Evolutionary conservation across 2,797 vertebrate species (phyloP).

Genomic region (Enteromius treurensis): DNA sequence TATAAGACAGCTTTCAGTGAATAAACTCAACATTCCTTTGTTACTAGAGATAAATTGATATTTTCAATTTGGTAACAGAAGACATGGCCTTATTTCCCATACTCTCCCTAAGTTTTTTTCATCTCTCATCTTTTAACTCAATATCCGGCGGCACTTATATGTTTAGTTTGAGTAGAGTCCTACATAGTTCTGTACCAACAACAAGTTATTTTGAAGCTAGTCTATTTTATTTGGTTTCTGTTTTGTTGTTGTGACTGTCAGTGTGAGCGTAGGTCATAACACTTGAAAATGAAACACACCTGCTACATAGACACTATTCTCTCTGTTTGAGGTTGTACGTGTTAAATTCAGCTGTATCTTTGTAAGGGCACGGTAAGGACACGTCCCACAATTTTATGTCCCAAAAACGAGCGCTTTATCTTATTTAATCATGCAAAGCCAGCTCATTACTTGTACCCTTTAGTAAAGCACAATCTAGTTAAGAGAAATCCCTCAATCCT

Average conservation of each 20-base stretch:
- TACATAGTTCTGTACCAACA: background rate
- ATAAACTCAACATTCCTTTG: background rate
- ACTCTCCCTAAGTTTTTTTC: background rate
- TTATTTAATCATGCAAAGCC: constrained; percentile 73
- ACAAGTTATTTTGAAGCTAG: background rate
- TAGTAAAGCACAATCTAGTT: constrained; percentile 67
- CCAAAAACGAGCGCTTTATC: constrained; percentile 62
- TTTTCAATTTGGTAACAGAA: background rate
- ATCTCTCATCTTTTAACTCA: background rate
- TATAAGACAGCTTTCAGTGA: background rate
- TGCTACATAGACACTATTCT: background rate
- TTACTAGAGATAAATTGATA: background rate
- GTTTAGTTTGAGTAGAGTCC: background rate
- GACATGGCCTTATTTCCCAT: background rate
- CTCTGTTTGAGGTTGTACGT: background rate
- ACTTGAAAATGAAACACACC: background rate
- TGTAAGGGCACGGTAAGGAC: background rate
- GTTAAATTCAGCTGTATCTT: constrained; percentile 7
- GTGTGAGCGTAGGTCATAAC: background rate
- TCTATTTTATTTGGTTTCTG: background rate
- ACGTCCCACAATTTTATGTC: constrained; percentile 16
- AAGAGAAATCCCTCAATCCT: constrained; percentile 70
- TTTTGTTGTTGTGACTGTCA: background rate
- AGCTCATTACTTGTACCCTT: constrained; percentile 72
- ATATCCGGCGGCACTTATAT: background rate